A percentile compares a stretch with the other conserved stretches of the same genome.
These are phyloP conservation scores for Synanthedon andrenaeformis DNA, from an alignment of 2,888 invertebrate genomes.

Conservation along the genomic window DNA sequence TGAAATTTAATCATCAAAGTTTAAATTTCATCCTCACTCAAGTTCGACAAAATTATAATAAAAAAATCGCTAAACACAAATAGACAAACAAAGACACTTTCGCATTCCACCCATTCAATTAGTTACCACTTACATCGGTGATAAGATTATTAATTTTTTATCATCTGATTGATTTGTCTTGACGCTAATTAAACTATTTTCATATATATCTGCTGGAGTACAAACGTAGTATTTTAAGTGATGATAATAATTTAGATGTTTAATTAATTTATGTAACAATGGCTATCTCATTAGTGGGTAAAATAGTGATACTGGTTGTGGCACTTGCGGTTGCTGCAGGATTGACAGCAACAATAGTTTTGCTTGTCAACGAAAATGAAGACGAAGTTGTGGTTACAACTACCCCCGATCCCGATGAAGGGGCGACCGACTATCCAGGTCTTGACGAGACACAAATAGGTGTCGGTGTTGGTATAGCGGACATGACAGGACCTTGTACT, in stretches of 20 bases:
- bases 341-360: conserved; percentile 31
- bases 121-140: too few species aligned
- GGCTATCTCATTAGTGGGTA: conserved; percentile 35
- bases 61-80: too few species aligned
- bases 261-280: conserved; percentile 25
- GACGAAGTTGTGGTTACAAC: conserved; percentile 1
- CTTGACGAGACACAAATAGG: neutral
- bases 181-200: too few species aligned
- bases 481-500: conserved; percentile 92
- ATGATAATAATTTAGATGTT: neutral
- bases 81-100: too few species aligned
- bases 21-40: too few species aligned
- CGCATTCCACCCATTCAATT: too few species aligned
- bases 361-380: conserved; percentile 20
- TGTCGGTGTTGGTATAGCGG: conserved; percentile 89
- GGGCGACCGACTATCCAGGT: conserved; percentile 2
- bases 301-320: conserved; percentile 30
- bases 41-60: too few species aligned
- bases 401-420: conserved; percentile 2
- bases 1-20: too few species aligned
- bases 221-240: too few species aligned
- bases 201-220: too few species aligned
- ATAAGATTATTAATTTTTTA: too few species aligned
- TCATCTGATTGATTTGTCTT: too few species aligned
- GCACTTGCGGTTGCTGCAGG: conserved; percentile 36